Percentiles rank a stretch among this genome's conserved stretches.
These are phyloP conservation scores for Diadema setosum DNA, from an alignment of 35 echinoderm and acorn worm genomes.

Conservation along the genomic window DNA sequence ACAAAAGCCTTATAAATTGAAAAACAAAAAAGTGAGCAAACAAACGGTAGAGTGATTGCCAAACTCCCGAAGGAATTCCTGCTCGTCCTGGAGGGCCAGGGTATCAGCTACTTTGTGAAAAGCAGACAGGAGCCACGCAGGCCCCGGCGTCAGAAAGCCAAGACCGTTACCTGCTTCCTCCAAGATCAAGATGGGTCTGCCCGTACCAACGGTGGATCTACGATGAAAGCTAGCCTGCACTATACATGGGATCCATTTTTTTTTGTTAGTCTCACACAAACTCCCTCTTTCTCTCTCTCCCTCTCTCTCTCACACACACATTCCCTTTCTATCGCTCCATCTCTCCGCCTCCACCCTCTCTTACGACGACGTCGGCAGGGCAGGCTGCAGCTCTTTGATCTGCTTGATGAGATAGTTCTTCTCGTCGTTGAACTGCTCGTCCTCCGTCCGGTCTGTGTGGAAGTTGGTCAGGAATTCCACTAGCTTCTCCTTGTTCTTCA, in stretches of 20 bases:
- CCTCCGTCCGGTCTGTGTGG: slow-evolving; percentile 97
- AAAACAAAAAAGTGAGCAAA: too few relatives aligned
- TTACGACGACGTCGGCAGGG: not conserved
- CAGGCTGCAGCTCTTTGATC: slow-evolving; percentile 80
- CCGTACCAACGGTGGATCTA: not conserved
- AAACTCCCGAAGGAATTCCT: too few relatives aligned
- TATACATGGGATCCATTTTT: not conserved
- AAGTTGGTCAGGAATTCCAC: slow-evolving; percentile 89
- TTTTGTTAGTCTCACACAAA: not conserved
- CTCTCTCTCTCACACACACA: too few relatives aligned
- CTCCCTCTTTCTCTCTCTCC: not conserved
- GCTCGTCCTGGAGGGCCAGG: too few relatives aligned
- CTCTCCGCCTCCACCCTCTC: not conserved
- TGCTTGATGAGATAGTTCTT: slow-evolving; percentile 97
- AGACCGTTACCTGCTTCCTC: too few relatives aligned
- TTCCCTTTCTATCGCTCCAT: too few relatives aligned
- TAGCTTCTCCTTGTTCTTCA: slow-evolving; percentile 94
- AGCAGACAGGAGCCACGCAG: too few relatives aligned
- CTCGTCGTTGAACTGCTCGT: slow-evolving; percentile 99
- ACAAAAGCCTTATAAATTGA: too few relatives aligned
- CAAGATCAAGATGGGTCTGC: not conserved
- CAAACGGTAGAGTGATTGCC: too few relatives aligned
- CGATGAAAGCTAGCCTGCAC: not conserved
- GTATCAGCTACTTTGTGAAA: too few relatives aligned
- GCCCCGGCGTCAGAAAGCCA: too few relatives aligned